Evolutionary conservation across 2,888 invertebrate genomes (phyloP), one percentile per base, ranked within the genome.

Genomic region (Troides oblongomaculatus): DNA sequence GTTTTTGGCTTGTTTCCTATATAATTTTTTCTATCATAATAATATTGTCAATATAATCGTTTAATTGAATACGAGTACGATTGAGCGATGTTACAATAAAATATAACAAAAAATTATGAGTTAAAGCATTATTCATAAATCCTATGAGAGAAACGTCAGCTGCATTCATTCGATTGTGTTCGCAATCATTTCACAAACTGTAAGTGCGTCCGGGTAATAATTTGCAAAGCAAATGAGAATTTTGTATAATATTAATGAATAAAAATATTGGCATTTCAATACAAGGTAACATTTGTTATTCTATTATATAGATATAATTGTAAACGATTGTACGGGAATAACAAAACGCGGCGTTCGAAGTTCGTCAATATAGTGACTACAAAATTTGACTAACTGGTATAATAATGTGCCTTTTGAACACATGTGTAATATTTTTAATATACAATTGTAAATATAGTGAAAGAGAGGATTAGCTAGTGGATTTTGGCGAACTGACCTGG

Each of bases 191-290:
- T 84, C 81, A 81, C 81, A 81, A 83, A 84, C 81, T 82, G 83
- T 83, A 85, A 87, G 82, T 86, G 84, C 81, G 84, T 83, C 81
- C 74, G 74, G 79, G 86, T 83, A 86, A 88, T 86, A 87, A 90
- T 89, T 90, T 89, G 87, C 87, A 89, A 87, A 75, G 81, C 85
- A 89, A 88, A 89, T 89, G 81, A 82, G 82, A 74, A 79, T 80
- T 78, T 74, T 72, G 76, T 75, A 76, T 76, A 74, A 70, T 50
- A 67, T 72, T 72, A 71, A 72, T 72, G 65, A 72, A 74, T 72
- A 72, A 69, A 73, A 73, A 72, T 62, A 65, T 69, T 71, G 71
- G 30, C 70, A 63, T 43, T 63, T 43, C 60, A 71, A 67, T 65
- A 58, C 57, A 46, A 62, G 57, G 46, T 56, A 39, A 62, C 25